A percentile compares a stretch with the other conserved stretches of the same genome.
Conservation (phyloP, 2,888 invertebrate species). For the Eilema sororculum region DNA sequence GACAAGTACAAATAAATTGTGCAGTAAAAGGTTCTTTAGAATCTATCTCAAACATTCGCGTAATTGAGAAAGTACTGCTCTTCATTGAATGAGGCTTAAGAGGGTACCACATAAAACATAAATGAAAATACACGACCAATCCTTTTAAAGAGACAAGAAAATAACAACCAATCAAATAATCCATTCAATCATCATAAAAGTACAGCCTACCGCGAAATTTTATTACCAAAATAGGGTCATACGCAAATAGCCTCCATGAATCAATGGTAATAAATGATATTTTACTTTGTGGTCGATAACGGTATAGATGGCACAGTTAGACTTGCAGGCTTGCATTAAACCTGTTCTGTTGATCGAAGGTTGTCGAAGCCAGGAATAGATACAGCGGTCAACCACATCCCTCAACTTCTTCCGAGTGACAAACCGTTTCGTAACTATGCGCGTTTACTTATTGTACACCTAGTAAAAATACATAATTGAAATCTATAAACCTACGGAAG, state of each 20-base stretch:
- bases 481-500: too few relatives aligned
- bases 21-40: neutral
- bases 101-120: neutral
- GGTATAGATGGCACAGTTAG: constrained; percentile 57
- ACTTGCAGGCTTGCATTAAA: constrained; percentile 40
- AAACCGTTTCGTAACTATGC: too few relatives aligned
- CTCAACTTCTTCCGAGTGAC: too few relatives aligned
- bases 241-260: constrained; percentile 50
- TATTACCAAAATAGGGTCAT: constrained; percentile 27
- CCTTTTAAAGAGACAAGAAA: neutral
- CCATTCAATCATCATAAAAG: constrained; percentile 26
- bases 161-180: constrained; percentile 1
- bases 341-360: constrained; percentile 51
- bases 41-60: neutral
- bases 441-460: too few relatives aligned
- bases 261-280: constrained; percentile 41
- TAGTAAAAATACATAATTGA: too few relatives aligned
- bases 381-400: constrained; percentile 16
- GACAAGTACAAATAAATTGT: neutral
- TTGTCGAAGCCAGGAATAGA: constrained; percentile 31
- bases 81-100: neutral
- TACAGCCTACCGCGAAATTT: constrained; percentile 19
- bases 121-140: constrained; percentile 2
- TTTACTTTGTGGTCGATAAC: constrained; percentile 47
- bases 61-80: constrained; percentile 1